Conservation (phyloP, 2,113 vertebrate genomes). For the Tenrec ecaudatus region DNA sequence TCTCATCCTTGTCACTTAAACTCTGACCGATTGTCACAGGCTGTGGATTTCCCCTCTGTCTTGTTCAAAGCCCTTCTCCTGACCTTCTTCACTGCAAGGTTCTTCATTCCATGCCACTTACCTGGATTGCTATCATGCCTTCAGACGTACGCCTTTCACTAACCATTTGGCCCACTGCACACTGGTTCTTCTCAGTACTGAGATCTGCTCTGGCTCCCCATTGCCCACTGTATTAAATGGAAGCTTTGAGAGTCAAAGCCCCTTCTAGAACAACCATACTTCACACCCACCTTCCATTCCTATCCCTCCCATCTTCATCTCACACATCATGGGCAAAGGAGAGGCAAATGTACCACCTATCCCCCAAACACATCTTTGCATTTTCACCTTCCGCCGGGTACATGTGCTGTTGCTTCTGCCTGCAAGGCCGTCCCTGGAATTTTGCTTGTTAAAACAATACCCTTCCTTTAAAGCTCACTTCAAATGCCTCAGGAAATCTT, state of each 20-base stretch:
- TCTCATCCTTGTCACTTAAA: neutral
- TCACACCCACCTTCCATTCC: neutral
- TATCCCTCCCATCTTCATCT: neutral
- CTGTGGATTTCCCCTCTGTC: neutral
- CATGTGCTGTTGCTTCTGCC: neutral
- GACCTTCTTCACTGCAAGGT: neutral
- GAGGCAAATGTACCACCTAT: neutral
- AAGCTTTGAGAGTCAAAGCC: neutral
- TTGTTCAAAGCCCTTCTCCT: no score
- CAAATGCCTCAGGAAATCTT: conserved; percentile 42
- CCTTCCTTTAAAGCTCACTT: conserved; percentile 50
- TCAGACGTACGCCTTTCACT: neutral
- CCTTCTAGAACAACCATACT: neutral
- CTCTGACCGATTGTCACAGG: neutral
- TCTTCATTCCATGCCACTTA: neutral
- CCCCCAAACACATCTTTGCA: neutral
- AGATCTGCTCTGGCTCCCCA: neutral
- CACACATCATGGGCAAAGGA: neutral
- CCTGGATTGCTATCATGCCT: neutral
- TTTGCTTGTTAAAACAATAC: neutral
- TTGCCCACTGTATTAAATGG: neutral
- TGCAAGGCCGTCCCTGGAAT: neutral
- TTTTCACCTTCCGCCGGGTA: neutral
- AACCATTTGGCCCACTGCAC: neutral
- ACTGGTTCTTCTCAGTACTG: neutral